These are phyloP conservation scores for Phthorimaea operculella DNA, from an alignment of 1,140 invertebrate genomes.

Conservation along the genomic window DNA sequence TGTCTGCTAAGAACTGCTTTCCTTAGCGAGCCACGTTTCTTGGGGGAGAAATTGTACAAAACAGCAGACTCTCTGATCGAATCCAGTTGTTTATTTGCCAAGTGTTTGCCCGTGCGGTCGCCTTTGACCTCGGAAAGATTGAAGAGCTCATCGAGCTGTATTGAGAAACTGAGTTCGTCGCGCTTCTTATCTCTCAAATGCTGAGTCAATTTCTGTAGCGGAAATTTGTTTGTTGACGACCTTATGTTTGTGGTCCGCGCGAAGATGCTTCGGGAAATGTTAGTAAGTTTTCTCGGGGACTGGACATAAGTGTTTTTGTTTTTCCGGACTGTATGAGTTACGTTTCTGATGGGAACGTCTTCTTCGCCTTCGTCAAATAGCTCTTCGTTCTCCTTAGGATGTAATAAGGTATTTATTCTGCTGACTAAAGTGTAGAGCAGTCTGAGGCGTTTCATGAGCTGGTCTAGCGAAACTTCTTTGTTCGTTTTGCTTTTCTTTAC, in stretches of 20 bases:
- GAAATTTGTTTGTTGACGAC: constrained; percentile 35
- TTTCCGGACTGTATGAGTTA: constrained; percentile 36
- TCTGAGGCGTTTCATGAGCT: constrained; percentile 56
- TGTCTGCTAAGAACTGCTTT: constrained; percentile 37
- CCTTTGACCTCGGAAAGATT: constrained; percentile 20
- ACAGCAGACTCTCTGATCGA: constrained; percentile 25
- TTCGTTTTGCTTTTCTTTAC: constrained; percentile 23
- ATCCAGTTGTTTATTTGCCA: constrained; percentile 14
- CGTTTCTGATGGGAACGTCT: constrained; percentile 21
- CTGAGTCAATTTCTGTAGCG: constrained; percentile 37
- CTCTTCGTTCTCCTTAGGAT: constrained; percentile 44
- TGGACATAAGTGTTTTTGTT: constrained; percentile 35
- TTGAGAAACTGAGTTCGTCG: constrained; percentile 48
- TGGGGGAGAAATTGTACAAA: constrained; percentile 40
- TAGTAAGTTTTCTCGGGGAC: constrained; percentile 28
- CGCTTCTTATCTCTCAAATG: constrained; percentile 32
- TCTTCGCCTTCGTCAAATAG: constrained; percentile 32
- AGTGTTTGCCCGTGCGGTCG: constrained; percentile 16
- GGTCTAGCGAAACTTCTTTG: constrained; percentile 27
- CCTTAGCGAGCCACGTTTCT: constrained; percentile 39
- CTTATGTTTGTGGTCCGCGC: constrained; percentile 34
- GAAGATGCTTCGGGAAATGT: constrained; percentile 43
- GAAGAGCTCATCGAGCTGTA: constrained; percentile 45
- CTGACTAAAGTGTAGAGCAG: constrained; percentile 52
- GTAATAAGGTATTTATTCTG: constrained; percentile 38